Base-by-base conservation (phyloP, 2,888 invertebrate species). In the Xestia c-nigrum region DNA sequence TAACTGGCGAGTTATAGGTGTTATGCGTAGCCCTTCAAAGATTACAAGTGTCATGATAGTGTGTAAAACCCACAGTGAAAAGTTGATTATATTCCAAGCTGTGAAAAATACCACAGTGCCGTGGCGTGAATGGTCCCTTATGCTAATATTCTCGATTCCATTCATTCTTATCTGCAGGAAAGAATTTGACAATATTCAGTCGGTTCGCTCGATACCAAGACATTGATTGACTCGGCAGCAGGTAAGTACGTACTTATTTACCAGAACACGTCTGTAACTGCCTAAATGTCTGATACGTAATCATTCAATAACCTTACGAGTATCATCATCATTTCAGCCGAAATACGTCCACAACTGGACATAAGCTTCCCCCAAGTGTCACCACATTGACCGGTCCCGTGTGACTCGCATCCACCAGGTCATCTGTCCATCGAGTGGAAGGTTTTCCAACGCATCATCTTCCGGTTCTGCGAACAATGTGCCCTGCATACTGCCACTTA, bases 61-160 rank as follows among this genome's bases (percentile, higher is more conserved):
- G n/a, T n/a, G 10, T 21, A 10, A 55, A 55, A 7, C 50, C 19
- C 5, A 55, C 1, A 67, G 5, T 70, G 31, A 43, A 70, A 24
- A 70, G 65, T 5, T 21, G 21, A n/a, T 16, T 16, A 57, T 50
- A 50, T 40, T 31, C 6, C 5, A n/a, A n/a, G 14, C 21, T 43
- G 65, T 14, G 78, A n/a, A 46, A 65, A 78, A 65, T n/a, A n/a
- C 9, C 7, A 3, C n/a, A n/a, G n/a, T n/a, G n/a, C n/a, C 14
- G 4, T 16, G n/a, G 5, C 14, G 7, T 7, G n/a, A 31, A 31
- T 19, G n/a, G 50, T 21, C 19, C 63, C n/a, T 78, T 78, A 75
- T 50, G 78, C n/a, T 78, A 74, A 78, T 78, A 46, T 24, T 46
- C 52, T 46, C 19, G 19, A 52, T 52, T 46, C 46, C 24, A 46